Evolutionary conservation across 2,888 invertebrate genomes (phyloP).

Genomic region (Caenorhabditis sulstoni): DNA sequence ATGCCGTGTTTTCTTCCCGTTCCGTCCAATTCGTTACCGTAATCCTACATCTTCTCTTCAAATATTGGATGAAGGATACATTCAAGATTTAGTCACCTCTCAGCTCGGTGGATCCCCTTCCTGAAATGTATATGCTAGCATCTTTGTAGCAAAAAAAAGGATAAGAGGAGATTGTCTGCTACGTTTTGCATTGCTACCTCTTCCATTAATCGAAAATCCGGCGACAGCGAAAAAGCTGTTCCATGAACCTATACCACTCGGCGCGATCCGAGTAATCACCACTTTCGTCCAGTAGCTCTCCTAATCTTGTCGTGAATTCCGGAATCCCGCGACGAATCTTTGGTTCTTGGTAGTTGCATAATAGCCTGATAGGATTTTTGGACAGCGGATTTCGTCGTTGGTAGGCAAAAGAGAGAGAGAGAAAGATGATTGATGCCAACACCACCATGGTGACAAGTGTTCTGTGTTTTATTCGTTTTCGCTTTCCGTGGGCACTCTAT

Average conservation of each 20-base stretch:
- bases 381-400: too few relatives aligned
- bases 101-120: background rate
- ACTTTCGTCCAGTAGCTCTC: background rate
- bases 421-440: conserved; percentile 16
- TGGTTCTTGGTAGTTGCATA: background rate
- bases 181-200: background rate
- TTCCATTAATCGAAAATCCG: conserved; percentile 20
- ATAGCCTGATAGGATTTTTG: too few relatives aligned
- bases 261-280: conserved; percentile 7
- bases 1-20: background rate
- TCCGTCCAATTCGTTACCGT: too few relatives aligned
- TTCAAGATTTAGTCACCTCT: too few relatives aligned
- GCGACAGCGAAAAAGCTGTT: conserved; percentile 2
- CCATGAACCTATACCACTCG: background rate
- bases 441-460: background rate
- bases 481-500: background rate
- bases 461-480: background rate
- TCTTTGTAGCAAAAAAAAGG: background rate
- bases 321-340: conserved; percentile 24
- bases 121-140: background rate
- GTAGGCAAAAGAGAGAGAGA: background rate
- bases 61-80: too few relatives aligned
- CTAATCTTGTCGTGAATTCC: conserved; percentile 17
- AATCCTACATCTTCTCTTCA: too few relatives aligned
- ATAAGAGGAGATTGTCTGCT: conserved; percentile 27